These are phyloP conservation scores for Holothuria scabra DNA, from an alignment of 53 echinoderm and acorn worm species.

Conservation along the genomic window DNA sequence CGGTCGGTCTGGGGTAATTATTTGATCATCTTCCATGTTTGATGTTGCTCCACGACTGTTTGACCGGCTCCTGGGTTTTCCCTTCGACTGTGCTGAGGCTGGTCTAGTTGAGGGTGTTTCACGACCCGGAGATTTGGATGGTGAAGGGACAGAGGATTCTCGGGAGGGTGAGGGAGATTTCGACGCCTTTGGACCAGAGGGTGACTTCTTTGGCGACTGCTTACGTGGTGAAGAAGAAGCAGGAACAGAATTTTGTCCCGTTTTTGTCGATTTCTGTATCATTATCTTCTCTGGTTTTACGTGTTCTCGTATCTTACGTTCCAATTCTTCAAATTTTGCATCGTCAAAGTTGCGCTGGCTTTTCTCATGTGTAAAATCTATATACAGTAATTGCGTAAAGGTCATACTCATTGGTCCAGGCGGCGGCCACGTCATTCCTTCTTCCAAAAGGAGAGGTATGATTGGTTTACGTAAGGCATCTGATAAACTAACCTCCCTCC, in stretches of 20 bases:
- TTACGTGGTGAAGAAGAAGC: background rate
- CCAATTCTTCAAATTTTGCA: constrained; percentile 85
- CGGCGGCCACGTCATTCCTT: constrained; percentile 87
- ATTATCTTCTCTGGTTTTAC: constrained; percentile 42
- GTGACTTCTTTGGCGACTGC: background rate
- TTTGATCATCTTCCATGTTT: background rate
- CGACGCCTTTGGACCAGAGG: background rate
- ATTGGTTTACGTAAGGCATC: constrained; percentile 92
- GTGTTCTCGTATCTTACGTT: constrained; percentile 71
- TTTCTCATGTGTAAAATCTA: constrained; percentile 79
- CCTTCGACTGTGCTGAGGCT: background rate
- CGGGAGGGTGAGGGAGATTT: background rate
- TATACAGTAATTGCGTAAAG: constrained; percentile 87
- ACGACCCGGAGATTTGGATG: background rate
- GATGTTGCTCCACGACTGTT: background rate
- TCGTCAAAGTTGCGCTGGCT: constrained; percentile 72
- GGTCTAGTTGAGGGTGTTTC: constrained; percentile 7
- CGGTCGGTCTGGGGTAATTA: constrained; percentile 4
- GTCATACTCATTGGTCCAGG: constrained; percentile 99
- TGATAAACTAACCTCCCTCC: constrained; percentile 92
- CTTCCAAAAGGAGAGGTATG: constrained; percentile 78
- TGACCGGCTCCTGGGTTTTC: background rate
- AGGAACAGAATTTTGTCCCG: background rate
- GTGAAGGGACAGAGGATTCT: background rate
- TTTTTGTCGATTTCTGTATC: background rate